A percentile compares a stretch with the other conserved stretches of the same genome.
phyloP scores from a whole-genome alignment of 2,888 invertebrate species.

The Schizotus pectinicornis region DNA sequence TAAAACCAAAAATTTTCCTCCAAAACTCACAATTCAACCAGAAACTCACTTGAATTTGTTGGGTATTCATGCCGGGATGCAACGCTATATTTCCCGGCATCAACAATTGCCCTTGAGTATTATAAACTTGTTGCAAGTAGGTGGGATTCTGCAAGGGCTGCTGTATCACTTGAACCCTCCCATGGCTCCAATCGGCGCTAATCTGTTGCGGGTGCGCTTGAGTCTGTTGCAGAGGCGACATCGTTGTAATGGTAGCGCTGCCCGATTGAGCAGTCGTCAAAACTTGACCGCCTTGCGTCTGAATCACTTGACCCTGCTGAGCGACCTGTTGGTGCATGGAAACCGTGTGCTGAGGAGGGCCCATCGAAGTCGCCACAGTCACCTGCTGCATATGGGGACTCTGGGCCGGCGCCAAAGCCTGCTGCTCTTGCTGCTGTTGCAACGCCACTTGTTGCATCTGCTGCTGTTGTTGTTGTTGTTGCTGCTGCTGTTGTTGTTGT shows the following conservation, averaged over 20 bases:
- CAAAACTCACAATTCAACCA: background rate
- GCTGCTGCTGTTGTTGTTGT: conserved; percentile 60
- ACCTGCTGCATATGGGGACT: conserved; percentile 60
- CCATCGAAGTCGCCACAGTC: conserved; percentile 50
- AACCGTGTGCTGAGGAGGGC: conserved; percentile 58
- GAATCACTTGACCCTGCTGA: conserved; percentile 58
- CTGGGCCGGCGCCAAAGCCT: conserved; percentile 57
- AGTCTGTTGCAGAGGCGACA: conserved; percentile 77
- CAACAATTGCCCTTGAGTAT: conserved; percentile 77
- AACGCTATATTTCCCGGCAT: conserved; percentile 81
- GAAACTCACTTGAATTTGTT: conserved; percentile 71
- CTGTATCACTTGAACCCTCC: conserved; percentile 83
- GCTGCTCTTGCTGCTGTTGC: conserved; percentile 61
- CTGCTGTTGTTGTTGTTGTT: conserved; percentile 57
- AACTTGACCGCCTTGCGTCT: conserved; percentile 57
- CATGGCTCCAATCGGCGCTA: conserved; percentile 72
- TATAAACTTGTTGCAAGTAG: conserved; percentile 81
- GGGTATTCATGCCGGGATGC: conserved; percentile 77
- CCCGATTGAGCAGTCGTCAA: conserved; percentile 53
- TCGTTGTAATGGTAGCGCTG: conserved; percentile 71
- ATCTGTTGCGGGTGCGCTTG: conserved; percentile 65
- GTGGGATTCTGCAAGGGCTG: conserved; percentile 78
- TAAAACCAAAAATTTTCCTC: conserved; percentile 8
- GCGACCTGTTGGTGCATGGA: conserved; percentile 62
- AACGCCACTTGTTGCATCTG: conserved; percentile 66